Percentiles rank a stretch among this genome's conserved stretches.
phyloP scores from a whole-genome alignment of 2,113 vertebrate genomes.

The Periophthalmodon schlosseri region DNA sequence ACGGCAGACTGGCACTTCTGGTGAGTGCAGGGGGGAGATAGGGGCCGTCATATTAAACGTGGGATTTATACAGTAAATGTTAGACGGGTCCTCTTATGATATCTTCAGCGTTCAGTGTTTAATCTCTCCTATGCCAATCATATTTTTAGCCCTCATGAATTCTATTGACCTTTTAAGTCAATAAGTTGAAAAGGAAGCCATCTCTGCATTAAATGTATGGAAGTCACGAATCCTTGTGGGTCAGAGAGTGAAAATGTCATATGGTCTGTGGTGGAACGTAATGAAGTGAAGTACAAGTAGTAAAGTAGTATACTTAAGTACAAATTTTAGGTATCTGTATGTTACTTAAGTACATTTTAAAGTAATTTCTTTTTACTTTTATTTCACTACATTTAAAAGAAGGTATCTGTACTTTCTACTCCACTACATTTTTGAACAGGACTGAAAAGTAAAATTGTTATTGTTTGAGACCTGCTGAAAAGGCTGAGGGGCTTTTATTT shows the following conservation, averaged over 20 bases:
- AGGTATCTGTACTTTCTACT: no score
- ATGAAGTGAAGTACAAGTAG: no score
- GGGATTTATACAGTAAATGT: not conserved
- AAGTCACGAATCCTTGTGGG: not conserved
- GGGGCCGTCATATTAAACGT: slow-evolving; percentile 14
- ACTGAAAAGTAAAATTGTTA: no score
- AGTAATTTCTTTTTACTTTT: no score
- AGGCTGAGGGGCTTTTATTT: no score
- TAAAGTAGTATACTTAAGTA: no score
- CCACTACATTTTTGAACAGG: no score
- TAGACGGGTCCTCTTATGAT: not conserved
- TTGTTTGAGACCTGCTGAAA: no score
- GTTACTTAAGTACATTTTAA: no score
- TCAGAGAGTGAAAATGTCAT: not conserved
- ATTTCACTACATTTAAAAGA: no score
- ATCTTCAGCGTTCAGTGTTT: not conserved
- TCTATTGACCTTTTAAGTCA: not conserved
- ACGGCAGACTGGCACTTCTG: slow-evolving; percentile 33
- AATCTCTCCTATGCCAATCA: slow-evolving; percentile 28
- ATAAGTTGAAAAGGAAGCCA: not conserved
- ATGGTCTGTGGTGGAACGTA: not conserved
- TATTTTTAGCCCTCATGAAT: slow-evolving; percentile 2
- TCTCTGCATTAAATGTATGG: not conserved
- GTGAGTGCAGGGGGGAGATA: slow-evolving; percentile 12
- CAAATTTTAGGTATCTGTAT: no score